Conservation (phyloP, 2,888 invertebrate species). For the Callosobruchus maculatus region DNA sequence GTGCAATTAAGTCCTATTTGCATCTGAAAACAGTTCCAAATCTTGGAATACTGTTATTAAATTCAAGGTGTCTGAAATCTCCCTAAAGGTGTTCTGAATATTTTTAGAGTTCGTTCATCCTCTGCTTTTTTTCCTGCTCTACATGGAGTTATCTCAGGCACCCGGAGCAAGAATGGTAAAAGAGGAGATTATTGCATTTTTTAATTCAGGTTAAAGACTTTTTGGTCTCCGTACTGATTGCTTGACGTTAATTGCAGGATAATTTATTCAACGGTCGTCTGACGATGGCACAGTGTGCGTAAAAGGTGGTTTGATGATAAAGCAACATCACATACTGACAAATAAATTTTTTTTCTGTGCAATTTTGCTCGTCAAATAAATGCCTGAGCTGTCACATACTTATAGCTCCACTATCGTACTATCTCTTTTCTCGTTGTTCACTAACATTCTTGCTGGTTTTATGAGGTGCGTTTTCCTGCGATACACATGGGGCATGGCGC, state of each 20-base stretch:
- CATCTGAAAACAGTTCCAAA: neutral
- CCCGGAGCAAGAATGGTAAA: neutral
- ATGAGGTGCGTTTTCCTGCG: too few relatives aligned
- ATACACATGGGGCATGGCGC: too few relatives aligned
- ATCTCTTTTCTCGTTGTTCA: too few relatives aligned
- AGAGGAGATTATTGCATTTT: neutral
- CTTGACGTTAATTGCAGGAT: neutral
- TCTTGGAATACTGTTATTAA: slow-evolving; percentile 9
- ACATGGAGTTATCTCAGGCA: neutral
- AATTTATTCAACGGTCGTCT: too few relatives aligned
- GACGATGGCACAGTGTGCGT: too few relatives aligned
- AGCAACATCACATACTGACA: too few relatives aligned
- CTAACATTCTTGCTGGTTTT: too few relatives aligned
- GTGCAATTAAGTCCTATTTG: neutral
- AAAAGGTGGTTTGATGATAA: too few relatives aligned
- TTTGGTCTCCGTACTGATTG: neutral
- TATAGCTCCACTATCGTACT: too few relatives aligned
- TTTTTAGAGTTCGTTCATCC: neutral
- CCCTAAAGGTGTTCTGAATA: slow-evolving; percentile 6
- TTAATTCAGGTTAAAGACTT: neutral
- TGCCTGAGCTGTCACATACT: too few relatives aligned
- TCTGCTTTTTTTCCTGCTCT: neutral
- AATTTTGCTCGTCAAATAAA: too few relatives aligned
- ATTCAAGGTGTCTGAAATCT: slow-evolving; percentile 13
- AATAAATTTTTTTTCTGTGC: too few relatives aligned